Evolutionary conservation across 1,140 invertebrate species (phyloP), one percentile per base, ranked within the genome.

Genomic region (Latrodectus geometricus): DNA sequence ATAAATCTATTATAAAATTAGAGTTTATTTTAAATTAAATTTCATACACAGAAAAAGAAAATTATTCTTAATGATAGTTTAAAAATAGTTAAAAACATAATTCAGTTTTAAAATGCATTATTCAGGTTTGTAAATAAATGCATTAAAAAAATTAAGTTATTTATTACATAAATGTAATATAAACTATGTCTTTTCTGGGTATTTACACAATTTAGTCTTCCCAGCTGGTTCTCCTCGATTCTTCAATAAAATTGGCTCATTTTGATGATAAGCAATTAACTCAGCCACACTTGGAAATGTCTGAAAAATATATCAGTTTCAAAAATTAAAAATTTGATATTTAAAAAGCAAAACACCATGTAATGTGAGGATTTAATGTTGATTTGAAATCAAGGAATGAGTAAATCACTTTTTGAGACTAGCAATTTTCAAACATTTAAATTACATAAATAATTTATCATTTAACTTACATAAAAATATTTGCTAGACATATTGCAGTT

Each of bases 241-340:
- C 23, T 89, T 90, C 7, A 90, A 68, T 49, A 89, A 65, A 72
- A 90, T 90, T 12, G 89, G 87, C 87, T 90, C 89, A 17, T n/a
- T 86, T 50, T 88, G 85, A 78, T 90, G 89, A 85, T 87, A 89
- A 61, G 73, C 78, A 35, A 90, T 88, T 50, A 90, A 75, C 48
- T 90, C 89, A 12, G 61, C 81, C 15, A 90, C 89, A 17, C 79
- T 77, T 52, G 65, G 17, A 84, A 90, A 90, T 7, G 89, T 87
- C 89, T 90, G 76, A 4, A 88, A 88, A 21, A 83, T 52, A 49
- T 78, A 35, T 48, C 9, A 56, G 0, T 61, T 61, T 61, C 11
- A 35, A 35, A 5, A 35, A 35, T 35, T 35, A 35, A 35, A 35
- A 35, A 35, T 5, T 35, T 35, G 35, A 35, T 35, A 35, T 35